Percentiles rank a stretch among this genome's conserved stretches.
Evolutionary conservation across 2,797 vertebrate genomes (phyloP).

Genomic region (Hemibagrus guttatus): DNA sequence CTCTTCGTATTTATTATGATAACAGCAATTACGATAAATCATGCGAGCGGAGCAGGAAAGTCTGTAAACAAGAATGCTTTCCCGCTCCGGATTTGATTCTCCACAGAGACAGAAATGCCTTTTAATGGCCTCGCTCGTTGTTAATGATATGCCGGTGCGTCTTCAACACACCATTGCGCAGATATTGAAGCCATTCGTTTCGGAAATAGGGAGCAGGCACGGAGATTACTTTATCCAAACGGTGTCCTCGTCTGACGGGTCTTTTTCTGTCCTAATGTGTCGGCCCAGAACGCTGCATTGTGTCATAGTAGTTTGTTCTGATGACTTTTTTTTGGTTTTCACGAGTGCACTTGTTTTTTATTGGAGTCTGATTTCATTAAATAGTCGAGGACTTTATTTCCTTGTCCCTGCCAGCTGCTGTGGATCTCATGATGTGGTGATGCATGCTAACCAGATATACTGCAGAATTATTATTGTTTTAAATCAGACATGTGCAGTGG

Average conservation of each 20-base stretch:
- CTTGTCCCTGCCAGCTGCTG: not conserved
- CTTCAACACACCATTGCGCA: slow-evolving; percentile 89
- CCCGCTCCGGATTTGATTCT: slow-evolving; percentile 73
- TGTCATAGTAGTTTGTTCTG: slow-evolving; percentile 20
- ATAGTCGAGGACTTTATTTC: slow-evolving; percentile 18
- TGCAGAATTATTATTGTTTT: not conserved
- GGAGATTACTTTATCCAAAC: slow-evolving; percentile 44
- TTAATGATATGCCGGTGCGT: slow-evolving; percentile 87
- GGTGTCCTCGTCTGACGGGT: slow-evolving; percentile 27
- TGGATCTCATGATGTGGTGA: not conserved
- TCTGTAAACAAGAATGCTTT: slow-evolving; percentile 66
- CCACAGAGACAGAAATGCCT: slow-evolving; percentile 74
- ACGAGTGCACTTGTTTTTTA: slow-evolving; percentile 30
- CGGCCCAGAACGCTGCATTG: not conserved
- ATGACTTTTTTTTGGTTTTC: not conserved
- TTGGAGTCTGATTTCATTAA: slow-evolving; percentile 34
- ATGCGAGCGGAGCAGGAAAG: slow-evolving; percentile 67
- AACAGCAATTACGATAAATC: slow-evolving; percentile 76
- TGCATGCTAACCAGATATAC: not conserved
- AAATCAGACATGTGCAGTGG: not conserved
- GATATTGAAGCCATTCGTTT: slow-evolving; percentile 92
- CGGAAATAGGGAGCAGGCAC: slow-evolving; percentile 79
- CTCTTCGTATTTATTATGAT: slow-evolving; percentile 74
- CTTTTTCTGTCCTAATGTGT: slow-evolving; percentile 24
- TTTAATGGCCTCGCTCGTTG: slow-evolving; percentile 84